Evolutionary conservation across 2,888 invertebrate species (phyloP), one percentile per base, ranked within the genome.

Genomic region (Drosophila mayaguana): DNA sequence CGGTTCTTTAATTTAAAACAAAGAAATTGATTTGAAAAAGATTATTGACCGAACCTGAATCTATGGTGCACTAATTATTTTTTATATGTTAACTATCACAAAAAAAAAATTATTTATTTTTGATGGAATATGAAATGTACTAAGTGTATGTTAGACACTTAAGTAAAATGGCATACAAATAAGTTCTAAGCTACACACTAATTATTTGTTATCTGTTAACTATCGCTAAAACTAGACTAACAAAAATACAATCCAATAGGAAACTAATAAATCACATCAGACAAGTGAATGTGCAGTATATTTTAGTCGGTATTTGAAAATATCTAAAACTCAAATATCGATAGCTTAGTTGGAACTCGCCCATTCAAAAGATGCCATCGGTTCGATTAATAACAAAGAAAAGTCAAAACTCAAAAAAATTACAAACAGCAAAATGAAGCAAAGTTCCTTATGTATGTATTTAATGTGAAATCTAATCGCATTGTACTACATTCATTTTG

Each of bases 391-490:
- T 56, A 78, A 78, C 71, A 78, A 75, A 75, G 78, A n/a, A 45
- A 53, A 36, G 40, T 25, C 63, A 62, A 63, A 70, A 66, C 63
- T 69, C 16, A 36, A 16, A 9, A 43, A 43, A 25, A 46, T 73
- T 2, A 28, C 11, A 22, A 46, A 54, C 18, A 50, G 9, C 46
- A 71, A 63, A 57, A 79, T 79, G 78, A 79, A 78, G 38, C 78
- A 73, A 42, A 76, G 60, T 51, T 66, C 76, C 53, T 46, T 78
- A 36, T 78, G 78, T 79, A 73, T 53, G 78, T 76, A 78, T 48
- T 8, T 50, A 14, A 18, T 25, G 28, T 9, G 2, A 1, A 11
- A 25, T 12, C 2, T 14, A 43, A 7, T 1, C 9, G 43, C 4
- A 25, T 43, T 9, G 2, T 43, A 9, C 18, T 16, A 22, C 2